Evolutionary conservation across 2,888 invertebrate genomes (phyloP), one percentile per base, ranked within the genome.

Genomic region (Drosophila putrida): DNA sequence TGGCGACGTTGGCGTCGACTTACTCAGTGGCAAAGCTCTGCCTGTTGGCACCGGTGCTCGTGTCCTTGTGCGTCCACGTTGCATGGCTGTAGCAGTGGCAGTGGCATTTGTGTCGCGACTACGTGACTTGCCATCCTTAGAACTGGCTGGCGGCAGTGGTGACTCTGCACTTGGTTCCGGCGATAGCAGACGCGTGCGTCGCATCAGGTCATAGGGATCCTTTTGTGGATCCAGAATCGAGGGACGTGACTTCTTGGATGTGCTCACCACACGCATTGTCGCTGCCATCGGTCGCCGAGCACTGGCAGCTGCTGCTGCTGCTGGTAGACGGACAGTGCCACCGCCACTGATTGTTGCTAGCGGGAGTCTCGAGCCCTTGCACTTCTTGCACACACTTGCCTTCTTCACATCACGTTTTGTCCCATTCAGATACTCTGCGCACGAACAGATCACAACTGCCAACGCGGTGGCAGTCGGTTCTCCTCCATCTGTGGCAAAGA

Each of bases 141-240:
- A 39, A 35, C 51, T 43, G 38, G 11, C 28, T 25, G 36, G 8
- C n/a, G 36, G 8, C n/a, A 43, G 15, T 13, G 54, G n/a, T 3
- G 55, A 46, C 46, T 69, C 70, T n/a, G 2, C 44, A 33, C 61
- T 69, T 10, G 91, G 90, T 67, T 94, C 92, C 1, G 96, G 95
- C 50, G 96, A 95, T 36, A 95, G 93, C 62, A 97, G 91, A 65
- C 97, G 94, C 77, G 95, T 96, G 75, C 96, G 94, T 86, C 97
- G 94, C 96, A 97, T 96, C 77, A 96, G 94, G 92, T 97, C 96
- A 92, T 97, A 97, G 0, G 97, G 97, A 92, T 97, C 96, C 91
- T 93, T 94, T 43, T 92, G 92, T n/a, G 94, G 91, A 85, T 95
- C 95, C 57, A 96, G 92, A 76, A 96, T 95, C 35, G 94, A 94